Conservation (phyloP, 2,797 vertebrate genomes). For the Streptopelia turtur region DNA sequence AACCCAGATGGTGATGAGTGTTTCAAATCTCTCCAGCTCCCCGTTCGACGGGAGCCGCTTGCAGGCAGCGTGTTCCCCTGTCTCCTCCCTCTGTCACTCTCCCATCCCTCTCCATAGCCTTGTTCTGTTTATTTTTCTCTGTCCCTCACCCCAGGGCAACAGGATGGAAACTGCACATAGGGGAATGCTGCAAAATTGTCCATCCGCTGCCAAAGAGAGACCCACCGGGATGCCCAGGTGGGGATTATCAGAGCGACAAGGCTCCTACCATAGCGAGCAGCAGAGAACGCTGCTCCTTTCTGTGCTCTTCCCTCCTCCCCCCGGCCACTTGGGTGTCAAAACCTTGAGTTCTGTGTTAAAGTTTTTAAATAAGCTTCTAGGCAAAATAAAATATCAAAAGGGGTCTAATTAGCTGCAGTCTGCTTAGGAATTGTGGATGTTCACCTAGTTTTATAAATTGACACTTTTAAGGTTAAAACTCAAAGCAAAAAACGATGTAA, state of each 20-base stretch:
- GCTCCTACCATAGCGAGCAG: not conserved
- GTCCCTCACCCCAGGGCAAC: not conserved
- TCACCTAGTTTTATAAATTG: conserved; percentile 77
- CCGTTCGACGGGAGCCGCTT: not conserved
- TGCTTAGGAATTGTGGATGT: conserved; percentile 69
- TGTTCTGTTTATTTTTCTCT: not conserved
- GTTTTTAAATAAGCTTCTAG: conserved; percentile 73
- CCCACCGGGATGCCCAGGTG: not conserved
- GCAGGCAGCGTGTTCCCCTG: not conserved
- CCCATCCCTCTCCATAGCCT: not conserved
- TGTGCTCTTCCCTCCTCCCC: not conserved
- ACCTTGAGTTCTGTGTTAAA: conserved; percentile 67
- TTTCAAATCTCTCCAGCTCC: not conserved
- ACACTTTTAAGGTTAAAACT: conserved; percentile 75
- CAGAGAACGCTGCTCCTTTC: not conserved
- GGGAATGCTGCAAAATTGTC: not conserved
- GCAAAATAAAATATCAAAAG: conserved; percentile 77
- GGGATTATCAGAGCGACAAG: not conserved
- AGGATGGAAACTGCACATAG: not conserved
- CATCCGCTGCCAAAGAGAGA: not conserved
- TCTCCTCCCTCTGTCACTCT: not conserved
- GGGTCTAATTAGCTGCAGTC: conserved; percentile 73
- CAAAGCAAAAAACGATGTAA: conserved; percentile 75
- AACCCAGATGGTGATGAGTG: not conserved
- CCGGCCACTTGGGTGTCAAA: conserved; percentile 34